Percentiles rank a stretch among this genome's conserved stretches.
phyloP scores from a whole-genome alignment of 1,140 invertebrate genomes.

The Araneus ventricosus region DNA sequence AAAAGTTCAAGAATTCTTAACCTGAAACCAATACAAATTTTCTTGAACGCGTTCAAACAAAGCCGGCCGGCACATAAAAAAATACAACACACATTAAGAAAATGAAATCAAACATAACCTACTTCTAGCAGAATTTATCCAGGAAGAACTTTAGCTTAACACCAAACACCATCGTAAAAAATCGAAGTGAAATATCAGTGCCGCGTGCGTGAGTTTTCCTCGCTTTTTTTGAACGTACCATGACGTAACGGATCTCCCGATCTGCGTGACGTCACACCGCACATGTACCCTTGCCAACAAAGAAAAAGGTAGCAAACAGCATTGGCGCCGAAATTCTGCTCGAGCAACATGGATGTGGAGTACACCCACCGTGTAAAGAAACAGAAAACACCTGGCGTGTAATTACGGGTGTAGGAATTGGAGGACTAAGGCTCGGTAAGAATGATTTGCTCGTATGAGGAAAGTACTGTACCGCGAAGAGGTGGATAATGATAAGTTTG shows the following conservation, averaged over 20 bases:
- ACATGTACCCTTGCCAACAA: constrained; percentile 31
- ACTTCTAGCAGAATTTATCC: background rate
- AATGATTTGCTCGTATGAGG: background rate
- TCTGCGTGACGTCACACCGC: background rate
- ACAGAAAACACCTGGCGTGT: constrained; percentile 34
- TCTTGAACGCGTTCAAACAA: no score
- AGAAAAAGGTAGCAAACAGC: constrained; percentile 3
- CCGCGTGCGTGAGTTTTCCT: background rate
- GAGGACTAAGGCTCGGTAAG: background rate
- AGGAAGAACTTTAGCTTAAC: background rate
- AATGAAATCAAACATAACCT: constrained; percentile 40
- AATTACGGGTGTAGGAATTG: constrained; percentile 11
- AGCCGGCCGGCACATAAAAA: no score
- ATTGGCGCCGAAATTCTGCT: constrained; percentile 30
- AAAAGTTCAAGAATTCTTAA: no score
- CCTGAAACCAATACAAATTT: no score
- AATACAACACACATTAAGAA: background rate
- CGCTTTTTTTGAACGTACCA: background rate
- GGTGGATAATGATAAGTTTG: background rate
- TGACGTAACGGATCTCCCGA: constrained; percentile 36
- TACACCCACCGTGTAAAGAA: constrained; percentile 41
- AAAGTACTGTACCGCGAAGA: background rate
- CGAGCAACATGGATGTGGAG: background rate
- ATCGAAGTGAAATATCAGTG: background rate
- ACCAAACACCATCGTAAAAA: background rate